A percentile compares a stretch with the other conserved stretches of the same genome.
phyloP scores from a whole-genome alignment of 2,888 invertebrate species.

The Caenorhabditis becei region DNA sequence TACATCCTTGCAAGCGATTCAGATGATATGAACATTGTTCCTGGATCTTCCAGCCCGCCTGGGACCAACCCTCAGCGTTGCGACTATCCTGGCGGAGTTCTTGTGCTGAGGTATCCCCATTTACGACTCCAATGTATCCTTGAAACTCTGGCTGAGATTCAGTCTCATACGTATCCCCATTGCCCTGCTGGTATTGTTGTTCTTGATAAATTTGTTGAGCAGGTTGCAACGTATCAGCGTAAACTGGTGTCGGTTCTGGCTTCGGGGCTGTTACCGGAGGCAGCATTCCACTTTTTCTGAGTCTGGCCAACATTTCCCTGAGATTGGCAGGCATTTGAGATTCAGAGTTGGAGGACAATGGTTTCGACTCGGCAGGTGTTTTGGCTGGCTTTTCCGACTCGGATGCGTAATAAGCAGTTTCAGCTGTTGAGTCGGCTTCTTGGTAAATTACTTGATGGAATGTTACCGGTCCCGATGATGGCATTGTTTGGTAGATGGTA shows the following conservation, averaged over 20 bases:
- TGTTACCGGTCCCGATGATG: background rate
- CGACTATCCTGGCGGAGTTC: conserved; percentile 1
- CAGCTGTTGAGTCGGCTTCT: background rate
- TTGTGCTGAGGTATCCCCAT: conserved; percentile 12
- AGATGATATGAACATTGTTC: conserved; percentile 45
- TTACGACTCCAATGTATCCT: conserved; percentile 9
- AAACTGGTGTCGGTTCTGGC: background rate
- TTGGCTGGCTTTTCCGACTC: background rate
- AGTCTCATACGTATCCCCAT: background rate
- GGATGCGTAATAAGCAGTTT: conserved; percentile 21
- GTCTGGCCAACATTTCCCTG: conserved; percentile 16
- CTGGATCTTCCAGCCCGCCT: conserved; percentile 26
- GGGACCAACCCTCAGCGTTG: conserved; percentile 33
- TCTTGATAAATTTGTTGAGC: conserved; percentile 17
- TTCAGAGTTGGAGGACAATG: background rate
- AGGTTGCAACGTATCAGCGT: conserved; percentile 9
- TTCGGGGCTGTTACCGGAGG: conserved; percentile 5
- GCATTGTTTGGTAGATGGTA: conserved; percentile 1
- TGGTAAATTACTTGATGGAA: conserved; percentile 26
- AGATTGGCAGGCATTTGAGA: conserved; percentile 26
- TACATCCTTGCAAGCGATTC: conserved; percentile 34
- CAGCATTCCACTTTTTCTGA: conserved; percentile 29
- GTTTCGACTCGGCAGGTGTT: background rate
- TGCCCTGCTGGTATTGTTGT: conserved; percentile 4
- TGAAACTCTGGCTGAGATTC: conserved; percentile 17